These are phyloP conservation scores for Eurois occulta DNA, from an alignment of 2,888 invertebrate species.

Conservation along the genomic window DNA sequence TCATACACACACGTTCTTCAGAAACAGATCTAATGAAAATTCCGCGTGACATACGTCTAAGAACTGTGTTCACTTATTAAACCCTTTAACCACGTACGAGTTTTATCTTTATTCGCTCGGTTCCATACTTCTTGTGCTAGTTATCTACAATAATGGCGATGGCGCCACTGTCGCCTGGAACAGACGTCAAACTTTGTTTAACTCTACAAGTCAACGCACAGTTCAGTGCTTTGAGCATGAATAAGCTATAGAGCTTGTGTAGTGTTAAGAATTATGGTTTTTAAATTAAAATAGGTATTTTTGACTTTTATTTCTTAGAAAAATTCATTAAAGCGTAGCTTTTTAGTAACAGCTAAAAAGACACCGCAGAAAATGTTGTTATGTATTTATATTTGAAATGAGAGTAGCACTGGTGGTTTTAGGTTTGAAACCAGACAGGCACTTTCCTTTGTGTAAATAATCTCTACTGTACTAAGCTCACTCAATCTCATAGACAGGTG, in stretches of 20 bases:
- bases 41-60: constrained; percentile 52
- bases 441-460: too few species aligned
- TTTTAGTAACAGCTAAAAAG: background rate
- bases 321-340: background rate
- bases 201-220: constrained; percentile 67
- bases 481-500: too few species aligned
- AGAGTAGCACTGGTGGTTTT: too few species aligned
- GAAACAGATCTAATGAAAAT: constrained; percentile 66
- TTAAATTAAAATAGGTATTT: background rate
- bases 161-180: constrained; percentile 68
- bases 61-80: constrained; percentile 62
- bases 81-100: constrained; percentile 61
- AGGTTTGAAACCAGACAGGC: too few species aligned
- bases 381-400: background rate
- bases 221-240: constrained; percentile 50
- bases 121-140: constrained; percentile 68
- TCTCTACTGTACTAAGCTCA: too few species aligned
- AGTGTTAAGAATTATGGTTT: background rate
- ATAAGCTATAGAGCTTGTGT: constrained; percentile 22
- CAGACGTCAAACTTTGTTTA: constrained; percentile 76
- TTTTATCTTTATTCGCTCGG: constrained; percentile 73
- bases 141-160: constrained; percentile 73
- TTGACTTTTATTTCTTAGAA: background rate
- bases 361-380: background rate
- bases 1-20: constrained; percentile 51